Base-by-base conservation (phyloP, 2,797 vertebrate genomes). In the Perodicticus potto region DNA sequence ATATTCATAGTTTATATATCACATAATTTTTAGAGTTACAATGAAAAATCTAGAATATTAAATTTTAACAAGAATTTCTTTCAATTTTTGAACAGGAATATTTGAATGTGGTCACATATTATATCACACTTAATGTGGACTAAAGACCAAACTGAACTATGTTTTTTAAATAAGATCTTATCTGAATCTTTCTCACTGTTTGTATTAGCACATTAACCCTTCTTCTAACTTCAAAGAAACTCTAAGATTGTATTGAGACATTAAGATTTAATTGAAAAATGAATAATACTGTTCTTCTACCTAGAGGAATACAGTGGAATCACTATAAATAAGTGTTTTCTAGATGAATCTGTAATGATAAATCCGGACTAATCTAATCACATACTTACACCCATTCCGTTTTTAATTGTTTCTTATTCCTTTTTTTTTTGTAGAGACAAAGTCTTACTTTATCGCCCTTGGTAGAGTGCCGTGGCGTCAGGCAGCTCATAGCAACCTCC, bases 221-320 rank as follows among this genome's bases (percentile, higher is more conserved):
- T 82, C 16, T 63, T 65, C 76, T 85, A 82, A 94, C 55, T 88
- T 82, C 29, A 86, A 49, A 89, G 78, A 20, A 27, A 81, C 88
- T 94, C 86, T 77, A 77, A 82, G 20, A 25, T 61, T 91, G 23
- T 81, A 83, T 45, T 78, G 63, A 73, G 49, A 86, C 73, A 86
- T 40, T 65, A 89, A 81, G 32, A 90, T 93, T 88, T 80, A 84
- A 84, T 29, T 93, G 40, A 43, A 86, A 94, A 93, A 69, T 82
- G n/a, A 20, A 17, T 91, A 63, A 73, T 76, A 65, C 25, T 92
- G 7, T 89, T 73, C 37, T 25, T 93, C 34, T 16, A 49, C 12
- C 9, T 89, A 55, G 22, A 37, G 61, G 20, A 11, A 77, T 70
- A 74, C 34, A 78, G 32, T 78, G 53, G 12, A 89, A 53, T 77